Conservation (phyloP, 2,113 vertebrate species). For the Sebastes schlegelii region DNA sequence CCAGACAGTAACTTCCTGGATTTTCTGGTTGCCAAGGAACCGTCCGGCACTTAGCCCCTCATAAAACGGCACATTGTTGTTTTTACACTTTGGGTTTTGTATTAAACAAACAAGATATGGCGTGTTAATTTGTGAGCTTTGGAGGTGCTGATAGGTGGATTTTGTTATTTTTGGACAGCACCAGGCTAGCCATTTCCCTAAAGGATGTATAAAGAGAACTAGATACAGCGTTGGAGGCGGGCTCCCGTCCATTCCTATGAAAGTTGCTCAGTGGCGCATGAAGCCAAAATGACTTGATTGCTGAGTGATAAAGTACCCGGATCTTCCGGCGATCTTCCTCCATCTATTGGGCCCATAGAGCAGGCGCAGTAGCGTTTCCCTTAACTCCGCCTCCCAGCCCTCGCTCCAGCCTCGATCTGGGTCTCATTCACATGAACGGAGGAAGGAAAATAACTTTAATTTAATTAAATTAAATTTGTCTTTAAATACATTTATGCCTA, state of each 20-base stretch:
- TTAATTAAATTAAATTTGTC: not conserved
- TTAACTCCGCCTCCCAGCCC: too few species aligned
- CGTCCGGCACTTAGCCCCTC: not conserved
- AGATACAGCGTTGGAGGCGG: too few species aligned
- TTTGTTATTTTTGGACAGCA: not conserved
- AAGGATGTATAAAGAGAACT: too few species aligned
- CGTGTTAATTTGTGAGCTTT: not conserved
- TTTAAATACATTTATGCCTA: not conserved
- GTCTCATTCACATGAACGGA: too few species aligned
- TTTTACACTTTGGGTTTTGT: slow-evolving; percentile 1
- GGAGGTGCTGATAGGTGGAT: not conserved
- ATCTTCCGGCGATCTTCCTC: too few species aligned
- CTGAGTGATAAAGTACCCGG: too few species aligned
- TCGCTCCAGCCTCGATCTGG: too few species aligned
- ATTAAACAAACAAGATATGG: not conserved
- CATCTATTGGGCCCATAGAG: too few species aligned
- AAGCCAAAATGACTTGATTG: too few species aligned
- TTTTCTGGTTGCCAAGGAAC: not conserved
- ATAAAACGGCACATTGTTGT: not conserved
- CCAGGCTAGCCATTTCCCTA: not conserved
- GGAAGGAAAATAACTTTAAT: not conserved
- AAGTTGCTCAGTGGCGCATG: too few species aligned
- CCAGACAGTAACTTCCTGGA: not conserved
- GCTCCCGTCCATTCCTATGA: too few species aligned
- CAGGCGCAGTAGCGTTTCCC: too few species aligned